Evolutionary conservation across 2,797 vertebrate species (phyloP).

Genomic region (Moxostoma hubbsi): DNA sequence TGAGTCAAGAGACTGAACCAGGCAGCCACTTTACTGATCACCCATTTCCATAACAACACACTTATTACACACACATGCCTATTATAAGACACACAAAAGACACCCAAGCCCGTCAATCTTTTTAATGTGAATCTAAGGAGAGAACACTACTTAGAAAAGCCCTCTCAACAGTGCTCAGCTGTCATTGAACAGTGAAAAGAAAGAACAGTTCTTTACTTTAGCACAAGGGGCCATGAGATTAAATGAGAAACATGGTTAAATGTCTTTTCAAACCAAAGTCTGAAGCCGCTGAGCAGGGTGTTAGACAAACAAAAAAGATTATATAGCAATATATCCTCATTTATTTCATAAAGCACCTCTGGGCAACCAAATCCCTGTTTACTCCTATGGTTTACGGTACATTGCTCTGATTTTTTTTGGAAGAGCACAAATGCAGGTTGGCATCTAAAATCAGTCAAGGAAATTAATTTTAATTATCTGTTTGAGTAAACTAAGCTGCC

Average conservation of each 20-base stretch:
- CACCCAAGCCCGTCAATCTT: constrained; percentile 51
- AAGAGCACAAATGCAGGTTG: not conserved
- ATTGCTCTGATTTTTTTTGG: not conserved
- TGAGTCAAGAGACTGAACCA: constrained; percentile 47
- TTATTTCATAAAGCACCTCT: constrained; percentile 6
- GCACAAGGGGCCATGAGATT: constrained; percentile 33
- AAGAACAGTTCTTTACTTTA: constrained; percentile 45
- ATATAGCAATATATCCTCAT: constrained; percentile 13
- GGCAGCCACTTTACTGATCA: constrained; percentile 34
- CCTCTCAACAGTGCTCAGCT: constrained; percentile 45
- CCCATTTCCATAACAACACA: constrained; percentile 53
- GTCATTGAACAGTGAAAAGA: constrained; percentile 47
- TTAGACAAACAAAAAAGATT: constrained; percentile 27
- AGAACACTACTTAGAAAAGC: constrained; percentile 50
- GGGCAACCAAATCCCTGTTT: constrained; percentile 8
- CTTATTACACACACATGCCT: constrained; percentile 45
- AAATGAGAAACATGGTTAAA: constrained; percentile 51
- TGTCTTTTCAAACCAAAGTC: constrained; percentile 37
- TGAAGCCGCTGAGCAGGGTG: constrained; percentile 25
- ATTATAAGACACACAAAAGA: constrained; percentile 48
- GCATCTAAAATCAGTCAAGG: constrained; percentile 14
- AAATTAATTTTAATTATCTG: constrained; percentile 2
- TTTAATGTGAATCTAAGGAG: constrained; percentile 56
- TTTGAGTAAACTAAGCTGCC: constrained; percentile 15
- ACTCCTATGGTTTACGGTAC: not conserved